phyloP scores from a whole-genome alignment of 2,113 vertebrate species.

The Patagioenas fasciata region DNA sequence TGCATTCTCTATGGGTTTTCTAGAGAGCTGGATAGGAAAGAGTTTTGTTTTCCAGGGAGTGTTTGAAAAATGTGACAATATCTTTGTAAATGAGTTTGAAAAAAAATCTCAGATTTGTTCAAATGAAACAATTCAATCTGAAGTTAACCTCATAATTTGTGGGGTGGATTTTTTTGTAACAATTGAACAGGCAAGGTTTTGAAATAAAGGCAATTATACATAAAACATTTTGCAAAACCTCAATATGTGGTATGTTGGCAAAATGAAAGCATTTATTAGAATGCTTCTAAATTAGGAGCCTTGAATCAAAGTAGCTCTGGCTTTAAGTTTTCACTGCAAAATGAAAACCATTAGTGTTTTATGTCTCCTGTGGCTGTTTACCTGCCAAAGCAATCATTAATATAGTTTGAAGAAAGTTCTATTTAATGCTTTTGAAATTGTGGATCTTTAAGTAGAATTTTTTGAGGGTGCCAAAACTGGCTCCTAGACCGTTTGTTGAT shows the following conservation, averaged over 20 bases:
- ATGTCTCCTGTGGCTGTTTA: constrained; percentile 16
- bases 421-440: neutral
- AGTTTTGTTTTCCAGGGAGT: neutral
- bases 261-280: constrained; percentile 8
- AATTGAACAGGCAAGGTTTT: neutral
- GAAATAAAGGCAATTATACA: neutral
- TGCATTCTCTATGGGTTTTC: neutral
- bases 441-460: constrained; percentile 12
- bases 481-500: neutral
- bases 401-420: neutral
- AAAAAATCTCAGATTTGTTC: neutral
- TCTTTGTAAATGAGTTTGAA: neutral
- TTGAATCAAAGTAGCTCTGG: neutral
- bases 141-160: neutral
- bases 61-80: neutral
- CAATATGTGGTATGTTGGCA: neutral
- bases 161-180: neutral
- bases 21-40: neutral
- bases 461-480: neutral
- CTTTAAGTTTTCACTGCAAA: neutral
- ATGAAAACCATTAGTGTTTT: neutral
- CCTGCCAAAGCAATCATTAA: neutral
- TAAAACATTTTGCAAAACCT: neutral
- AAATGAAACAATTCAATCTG: neutral
- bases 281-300: neutral